These are phyloP conservation scores for Agrilus mali DNA, from an alignment of 2,888 invertebrate species.

Conservation along the genomic window DNA sequence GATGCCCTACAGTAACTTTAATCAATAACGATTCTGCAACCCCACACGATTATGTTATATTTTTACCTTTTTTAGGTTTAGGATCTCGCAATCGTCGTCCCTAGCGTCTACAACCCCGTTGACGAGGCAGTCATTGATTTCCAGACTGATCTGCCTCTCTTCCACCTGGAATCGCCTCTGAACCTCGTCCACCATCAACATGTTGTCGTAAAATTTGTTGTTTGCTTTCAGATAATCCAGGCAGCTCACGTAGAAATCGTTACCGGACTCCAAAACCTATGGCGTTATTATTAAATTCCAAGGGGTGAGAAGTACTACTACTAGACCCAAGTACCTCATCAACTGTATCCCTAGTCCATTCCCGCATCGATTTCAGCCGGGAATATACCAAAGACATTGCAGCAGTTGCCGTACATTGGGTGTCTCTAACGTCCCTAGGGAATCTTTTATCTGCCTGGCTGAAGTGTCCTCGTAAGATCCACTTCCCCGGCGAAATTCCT, in stretches of 20 bases:
- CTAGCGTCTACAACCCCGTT: slow-evolving; percentile 23
- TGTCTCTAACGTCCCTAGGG: slow-evolving; percentile 28
- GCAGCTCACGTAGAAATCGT: slow-evolving; percentile 31
- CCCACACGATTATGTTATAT: neutral
- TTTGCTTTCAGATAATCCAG: slow-evolving; percentile 20
- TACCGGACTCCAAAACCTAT: slow-evolving; percentile 31
- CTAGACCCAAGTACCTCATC: slow-evolving; percentile 24
- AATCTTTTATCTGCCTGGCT: slow-evolving; percentile 27
- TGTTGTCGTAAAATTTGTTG: slow-evolving; percentile 19
- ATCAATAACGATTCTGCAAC: neutral
- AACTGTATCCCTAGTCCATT: slow-evolving; percentile 29
- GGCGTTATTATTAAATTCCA: too few relatives aligned
- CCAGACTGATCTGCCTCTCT: slow-evolving; percentile 22
- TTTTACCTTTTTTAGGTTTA: slow-evolving; percentile 16
- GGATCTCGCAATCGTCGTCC: slow-evolving; percentile 12
- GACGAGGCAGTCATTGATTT: slow-evolving; percentile 26
- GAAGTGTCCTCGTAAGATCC: slow-evolving; percentile 32
- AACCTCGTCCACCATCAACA: slow-evolving; percentile 27
- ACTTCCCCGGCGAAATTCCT: slow-evolving; percentile 17
- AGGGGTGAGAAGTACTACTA: neutral
- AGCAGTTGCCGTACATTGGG: slow-evolving; percentile 35
- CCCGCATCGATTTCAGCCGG: slow-evolving; percentile 22
- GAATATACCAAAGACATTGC: slow-evolving; percentile 29
- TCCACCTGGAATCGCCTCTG: slow-evolving; percentile 27
- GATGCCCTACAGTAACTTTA: slow-evolving; percentile 25